Evolutionary conservation across 92 coral and sea anemone genomes (phyloP), one percentile per base, ranked within the genome.

Genomic region (Palythoa heliodiscus): DNA sequence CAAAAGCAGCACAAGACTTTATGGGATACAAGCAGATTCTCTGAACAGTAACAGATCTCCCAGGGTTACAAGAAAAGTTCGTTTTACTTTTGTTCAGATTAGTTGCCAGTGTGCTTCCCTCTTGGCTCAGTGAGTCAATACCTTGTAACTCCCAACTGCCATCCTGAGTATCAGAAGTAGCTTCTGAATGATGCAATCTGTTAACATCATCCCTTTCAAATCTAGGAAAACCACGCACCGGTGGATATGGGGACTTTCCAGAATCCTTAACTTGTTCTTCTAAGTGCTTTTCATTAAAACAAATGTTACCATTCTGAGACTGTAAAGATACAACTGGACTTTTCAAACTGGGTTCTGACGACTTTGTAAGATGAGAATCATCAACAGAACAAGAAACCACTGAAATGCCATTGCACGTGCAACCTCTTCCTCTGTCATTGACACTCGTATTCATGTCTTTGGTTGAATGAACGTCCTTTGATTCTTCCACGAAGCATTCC

Each of bases 1-100:
- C 91, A 87, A 92, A 95, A 12, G 97, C 97, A 17, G 94, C 99
- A 93, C 99, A 97, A 2, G 99, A 97, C 87, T 97, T 97, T 82
- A 97, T 90, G 15, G 99, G 99, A 89, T 91, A 97, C 47, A 97
- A 76, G 84, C 84, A 97, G 66, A 97, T 91, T 78, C 89, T 91
- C 72, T 91, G 89, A 77, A 29, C 73, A 47, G 10, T 58, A 12
- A 80, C 25, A 5, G 61, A 2, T 3, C 52, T 39, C 11, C 22
- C 5, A 22, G 71, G 1, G 22, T 12, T 14, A 4, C 15, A 39
- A 22, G 22, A 64, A 5, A 38, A 12, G 43, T 70, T 64, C 15
- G 22, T 15, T 20, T 43, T 55, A 40, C 16, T 29, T 20, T 52
- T 47, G 43, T 29, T 15, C 17, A 5, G 16, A 40, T 50, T 80